Percentiles rank a stretch among this genome's conserved stretches.
These are phyloP conservation scores for Andrena fulva DNA, from an alignment of 2,888 invertebrate genomes.

Conservation along the genomic window DNA sequence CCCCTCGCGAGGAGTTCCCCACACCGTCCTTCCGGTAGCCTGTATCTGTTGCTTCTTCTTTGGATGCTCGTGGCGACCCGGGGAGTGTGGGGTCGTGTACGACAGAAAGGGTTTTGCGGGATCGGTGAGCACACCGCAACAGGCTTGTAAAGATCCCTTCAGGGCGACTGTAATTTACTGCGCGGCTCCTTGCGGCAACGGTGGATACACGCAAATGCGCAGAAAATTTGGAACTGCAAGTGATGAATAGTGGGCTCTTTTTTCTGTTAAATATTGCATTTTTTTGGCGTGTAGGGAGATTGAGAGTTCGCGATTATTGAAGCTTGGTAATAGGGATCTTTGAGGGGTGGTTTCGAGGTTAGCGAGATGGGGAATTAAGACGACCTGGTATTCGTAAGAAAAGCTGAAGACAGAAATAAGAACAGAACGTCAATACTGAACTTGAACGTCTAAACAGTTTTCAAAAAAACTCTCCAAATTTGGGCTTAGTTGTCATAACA, in stretches of 20 bases:
- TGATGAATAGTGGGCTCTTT: not conserved
- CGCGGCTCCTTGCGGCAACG: conserved; percentile 44
- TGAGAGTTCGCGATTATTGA: no score
- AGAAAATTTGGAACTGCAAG: conserved; percentile 1
- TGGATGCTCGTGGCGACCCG: conserved; percentile 57
- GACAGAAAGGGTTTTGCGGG: conserved; percentile 53
- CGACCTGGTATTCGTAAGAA: no score
- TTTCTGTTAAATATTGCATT: no score
- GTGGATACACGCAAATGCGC: not conserved
- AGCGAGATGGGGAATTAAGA: no score
- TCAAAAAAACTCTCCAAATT: no score
- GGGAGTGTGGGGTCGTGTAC: conserved; percentile 23
- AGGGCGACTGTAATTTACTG: conserved; percentile 54
- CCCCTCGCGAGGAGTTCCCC: not conserved
- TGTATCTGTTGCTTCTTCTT: conserved; percentile 61
- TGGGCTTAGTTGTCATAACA: no score
- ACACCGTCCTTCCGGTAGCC: conserved; percentile 6
- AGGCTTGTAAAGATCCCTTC: conserved; percentile 55
- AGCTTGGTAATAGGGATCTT: no score
- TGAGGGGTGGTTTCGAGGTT: no score
- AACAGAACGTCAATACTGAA: no score
- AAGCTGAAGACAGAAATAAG: no score
- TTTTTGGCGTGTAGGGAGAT: no score
- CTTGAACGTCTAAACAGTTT: no score
- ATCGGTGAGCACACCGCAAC: conserved; percentile 67